These are phyloP conservation scores for Wasmannia auropunctata DNA, from an alignment of 1,140 invertebrate species.

Conservation along the genomic window DNA sequence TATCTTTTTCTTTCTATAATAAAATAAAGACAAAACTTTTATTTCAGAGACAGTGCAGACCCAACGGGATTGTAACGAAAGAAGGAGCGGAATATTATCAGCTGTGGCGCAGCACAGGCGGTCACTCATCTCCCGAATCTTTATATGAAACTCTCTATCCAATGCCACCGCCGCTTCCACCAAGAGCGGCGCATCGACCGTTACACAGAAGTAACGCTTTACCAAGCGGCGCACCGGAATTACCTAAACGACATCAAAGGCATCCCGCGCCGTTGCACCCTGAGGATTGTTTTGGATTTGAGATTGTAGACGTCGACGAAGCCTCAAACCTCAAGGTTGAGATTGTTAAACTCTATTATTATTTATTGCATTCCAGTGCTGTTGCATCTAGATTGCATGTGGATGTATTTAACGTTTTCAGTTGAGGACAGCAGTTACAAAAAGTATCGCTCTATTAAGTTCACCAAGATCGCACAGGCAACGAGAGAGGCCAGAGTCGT, in stretches of 20 bases:
- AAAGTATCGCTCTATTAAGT: constrained; percentile 82
- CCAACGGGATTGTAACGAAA: constrained; percentile 73
- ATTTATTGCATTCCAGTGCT: neutral
- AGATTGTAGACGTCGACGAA: constrained; percentile 92
- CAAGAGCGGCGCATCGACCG: constrained; percentile 86
- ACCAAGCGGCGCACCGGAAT: constrained; percentile 80
- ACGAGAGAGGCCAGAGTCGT: constrained; percentile 75
- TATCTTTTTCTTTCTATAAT: neutral
- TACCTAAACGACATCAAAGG: constrained; percentile 86
- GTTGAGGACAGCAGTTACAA: constrained; percentile 82
- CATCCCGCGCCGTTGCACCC: constrained; percentile 81
- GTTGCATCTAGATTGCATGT: neutral
- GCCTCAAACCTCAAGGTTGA: constrained; percentile 80
- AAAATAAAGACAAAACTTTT: constrained; percentile 66
- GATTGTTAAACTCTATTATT: neutral
- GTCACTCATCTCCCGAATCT: constrained; percentile 76
- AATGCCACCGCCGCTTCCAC: constrained; percentile 85
- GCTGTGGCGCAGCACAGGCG: constrained; percentile 83
- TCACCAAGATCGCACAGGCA: constrained; percentile 80
- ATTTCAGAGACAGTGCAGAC: constrained; percentile 74
- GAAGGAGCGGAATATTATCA: constrained; percentile 83
- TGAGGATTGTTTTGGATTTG: constrained; percentile 91
- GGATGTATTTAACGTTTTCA: constrained; percentile 65
- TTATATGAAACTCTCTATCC: constrained; percentile 79
- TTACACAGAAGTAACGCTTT: constrained; percentile 88